A percentile compares a stretch with the other conserved stretches of the same genome.
Evolutionary conservation across 2,113 vertebrate genomes (phyloP).

Genomic region (Phalacrocorax brasilianus): DNA sequence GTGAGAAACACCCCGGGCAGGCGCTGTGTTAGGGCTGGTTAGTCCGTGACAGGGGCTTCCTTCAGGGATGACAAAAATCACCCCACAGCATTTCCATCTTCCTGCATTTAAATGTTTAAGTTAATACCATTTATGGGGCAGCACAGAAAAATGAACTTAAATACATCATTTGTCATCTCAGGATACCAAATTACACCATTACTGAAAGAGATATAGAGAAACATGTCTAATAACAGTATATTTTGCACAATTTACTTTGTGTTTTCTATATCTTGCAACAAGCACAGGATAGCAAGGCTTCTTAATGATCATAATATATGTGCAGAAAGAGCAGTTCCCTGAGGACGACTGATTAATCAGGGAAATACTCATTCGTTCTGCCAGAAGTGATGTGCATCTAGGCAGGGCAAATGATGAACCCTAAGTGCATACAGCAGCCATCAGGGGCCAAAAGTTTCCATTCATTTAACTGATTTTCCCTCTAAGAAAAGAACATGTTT

Average conservation of each 20-base stretch:
- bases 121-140: neutral
- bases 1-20: neutral
- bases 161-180: conserved; percentile 10
- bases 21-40: neutral
- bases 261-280: conserved; percentile 18
- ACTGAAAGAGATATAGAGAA: conserved; percentile 8
- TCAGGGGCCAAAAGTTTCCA: conserved; percentile 16
- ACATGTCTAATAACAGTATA: neutral
- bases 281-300: neutral
- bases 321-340: conserved; percentile 34
- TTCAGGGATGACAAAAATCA: neutral
- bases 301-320: conserved; percentile 47
- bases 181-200: neutral
- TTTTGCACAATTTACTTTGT: conserved; percentile 31
- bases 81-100: neutral
- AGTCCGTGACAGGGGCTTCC: neutral
- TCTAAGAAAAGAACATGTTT: neutral
- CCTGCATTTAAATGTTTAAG: neutral
- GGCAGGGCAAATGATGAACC: conserved; percentile 25
- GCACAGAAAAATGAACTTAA: neutral
- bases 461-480: neutral
- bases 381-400: conserved; percentile 24
- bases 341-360: conserved; percentile 50
- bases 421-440: neutral
- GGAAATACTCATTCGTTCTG: conserved; percentile 45